Percentiles rank a stretch among this genome's conserved stretches.
phyloP scores from a whole-genome alignment of 2,888 invertebrate genomes.

The Drosophila cognata region DNA sequence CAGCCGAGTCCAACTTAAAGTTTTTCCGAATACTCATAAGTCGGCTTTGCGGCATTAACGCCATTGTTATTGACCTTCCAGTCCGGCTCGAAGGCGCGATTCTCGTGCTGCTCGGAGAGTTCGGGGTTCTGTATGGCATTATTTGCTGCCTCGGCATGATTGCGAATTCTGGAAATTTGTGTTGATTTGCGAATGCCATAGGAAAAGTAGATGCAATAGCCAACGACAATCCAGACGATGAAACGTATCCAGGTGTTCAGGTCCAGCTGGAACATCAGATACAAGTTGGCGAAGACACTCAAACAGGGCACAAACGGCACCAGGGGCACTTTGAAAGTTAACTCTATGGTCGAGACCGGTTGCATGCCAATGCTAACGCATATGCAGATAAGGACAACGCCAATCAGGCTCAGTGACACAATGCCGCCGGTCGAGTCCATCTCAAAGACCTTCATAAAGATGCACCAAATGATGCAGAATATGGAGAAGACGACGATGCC shows the following conservation, averaged over 20 bases:
- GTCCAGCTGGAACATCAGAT: conserved; percentile 95
- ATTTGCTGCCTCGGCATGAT: conserved; percentile 69
- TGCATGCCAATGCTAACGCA: conserved; percentile 89
- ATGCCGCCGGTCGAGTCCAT: conserved; percentile 75
- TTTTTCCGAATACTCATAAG: conserved; percentile 61
- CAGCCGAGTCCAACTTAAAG: conserved; percentile 33
- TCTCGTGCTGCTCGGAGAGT: conserved; percentile 66
- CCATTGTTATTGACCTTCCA: conserved; percentile 77
- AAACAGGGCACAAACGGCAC: conserved; percentile 94
- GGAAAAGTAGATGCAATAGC: conserved; percentile 93
- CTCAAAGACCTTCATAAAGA: conserved; percentile 67
- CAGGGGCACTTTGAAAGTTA: conserved; percentile 93
- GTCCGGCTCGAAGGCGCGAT: conserved; percentile 80
- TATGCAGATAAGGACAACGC: conserved; percentile 86
- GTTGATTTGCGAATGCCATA: conserved; percentile 93
- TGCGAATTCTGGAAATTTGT: conserved; percentile 85
- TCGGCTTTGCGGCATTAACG: conserved; percentile 20
- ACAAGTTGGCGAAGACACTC: conserved; percentile 94
- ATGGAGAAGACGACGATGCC: conserved; percentile 87
- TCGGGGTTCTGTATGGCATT: conserved; percentile 39
- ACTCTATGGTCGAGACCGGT: conserved; percentile 87
- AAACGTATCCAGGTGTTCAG: conserved; percentile 95
- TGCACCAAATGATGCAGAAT: conserved; percentile 82
- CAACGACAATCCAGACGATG: conserved; percentile 92
- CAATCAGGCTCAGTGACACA: conserved; percentile 85